These are phyloP conservation scores for Hofmannophila pseudospretella DNA, from an alignment of 2,888 invertebrate genomes.

Conservation along the genomic window DNA sequence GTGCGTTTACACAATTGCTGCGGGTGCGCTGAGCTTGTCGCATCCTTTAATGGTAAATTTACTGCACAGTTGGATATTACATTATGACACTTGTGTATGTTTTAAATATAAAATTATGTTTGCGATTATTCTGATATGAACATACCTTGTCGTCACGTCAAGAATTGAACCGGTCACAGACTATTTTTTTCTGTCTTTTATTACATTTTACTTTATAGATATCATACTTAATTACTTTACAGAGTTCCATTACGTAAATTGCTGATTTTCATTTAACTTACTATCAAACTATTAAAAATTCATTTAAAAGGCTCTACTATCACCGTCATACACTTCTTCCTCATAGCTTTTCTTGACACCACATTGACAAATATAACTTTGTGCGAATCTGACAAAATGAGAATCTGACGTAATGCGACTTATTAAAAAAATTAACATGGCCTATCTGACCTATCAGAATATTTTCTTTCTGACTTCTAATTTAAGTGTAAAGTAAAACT, in stretches of 20 bases:
- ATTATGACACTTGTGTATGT: not conserved
- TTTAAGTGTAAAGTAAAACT: not conserved
- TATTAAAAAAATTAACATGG: not conserved
- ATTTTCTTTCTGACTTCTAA: not conserved
- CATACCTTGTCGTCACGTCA: no score
- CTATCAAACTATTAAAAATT: no score
- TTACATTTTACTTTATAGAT: no score
- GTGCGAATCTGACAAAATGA: not conserved
- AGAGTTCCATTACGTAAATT: no score
- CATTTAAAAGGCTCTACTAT: no score
- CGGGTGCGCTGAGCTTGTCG: slow-evolving; percentile 9
- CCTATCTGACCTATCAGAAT: not conserved
- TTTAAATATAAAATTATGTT: not conserved
- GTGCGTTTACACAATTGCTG: slow-evolving; percentile 23
- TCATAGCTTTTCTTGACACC: no score
- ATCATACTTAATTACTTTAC: no score
- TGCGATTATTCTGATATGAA: not conserved
- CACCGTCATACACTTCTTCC: no score
- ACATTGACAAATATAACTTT: no score
- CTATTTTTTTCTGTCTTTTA: no score
- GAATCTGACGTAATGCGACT: not conserved
- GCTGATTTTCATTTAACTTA: no score
- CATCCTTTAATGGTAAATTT: slow-evolving; percentile 19
- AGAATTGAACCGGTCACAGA: no score
- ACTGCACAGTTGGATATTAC: not conserved